Conservation (phyloP, 2,888 invertebrate genomes). For the Ormyrus labotus region DNA sequence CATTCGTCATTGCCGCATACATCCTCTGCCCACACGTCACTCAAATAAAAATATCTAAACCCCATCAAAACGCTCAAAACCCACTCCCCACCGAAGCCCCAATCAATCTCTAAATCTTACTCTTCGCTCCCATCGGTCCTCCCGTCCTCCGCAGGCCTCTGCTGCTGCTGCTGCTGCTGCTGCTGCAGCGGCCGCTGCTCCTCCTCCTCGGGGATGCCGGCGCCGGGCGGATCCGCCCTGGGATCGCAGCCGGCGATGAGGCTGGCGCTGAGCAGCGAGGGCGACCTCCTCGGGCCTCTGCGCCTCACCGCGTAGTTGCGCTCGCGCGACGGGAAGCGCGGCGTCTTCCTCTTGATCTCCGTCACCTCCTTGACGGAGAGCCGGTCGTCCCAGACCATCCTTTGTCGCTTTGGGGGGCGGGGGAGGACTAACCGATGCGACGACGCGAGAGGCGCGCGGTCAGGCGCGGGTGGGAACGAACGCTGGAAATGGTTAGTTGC, state of each 20-base stretch:
- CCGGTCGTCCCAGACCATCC: slow-evolving; percentile 70
- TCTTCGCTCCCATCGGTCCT: background rate
- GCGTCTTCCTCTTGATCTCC: slow-evolving; percentile 77
- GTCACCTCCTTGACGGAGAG: slow-evolving; percentile 70
- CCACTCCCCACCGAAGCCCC: background rate
- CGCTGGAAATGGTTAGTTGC: too few species aligned
- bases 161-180: too few species aligned
- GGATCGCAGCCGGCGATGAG: slow-evolving; percentile 9
- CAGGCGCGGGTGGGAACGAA: background rate
- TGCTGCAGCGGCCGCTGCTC: background rate
- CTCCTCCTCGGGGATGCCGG: slow-evolving; percentile 18
- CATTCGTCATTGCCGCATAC: too few species aligned
- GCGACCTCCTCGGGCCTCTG: slow-evolving; percentile 69
- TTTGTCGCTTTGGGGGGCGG: background rate
- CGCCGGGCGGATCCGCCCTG: slow-evolving; percentile 1
- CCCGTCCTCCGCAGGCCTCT: background rate
- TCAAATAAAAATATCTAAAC: too few species aligned
- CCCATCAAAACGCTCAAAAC: too few species aligned
- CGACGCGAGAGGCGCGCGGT: background rate
- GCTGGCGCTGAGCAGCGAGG: slow-evolving; percentile 54
- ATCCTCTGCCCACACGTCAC: too few species aligned
- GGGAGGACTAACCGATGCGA: too few species aligned
- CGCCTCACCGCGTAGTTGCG: slow-evolving; percentile 83
- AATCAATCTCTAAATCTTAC: slow-evolving; percentile 28
- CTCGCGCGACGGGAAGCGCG: slow-evolving; percentile 83